A percentile compares a stretch with the other conserved stretches of the same genome.
These are phyloP conservation scores for Bhutanitis thaidina DNA, from an alignment of 2,888 invertebrate genomes.

Conservation along the genomic window DNA sequence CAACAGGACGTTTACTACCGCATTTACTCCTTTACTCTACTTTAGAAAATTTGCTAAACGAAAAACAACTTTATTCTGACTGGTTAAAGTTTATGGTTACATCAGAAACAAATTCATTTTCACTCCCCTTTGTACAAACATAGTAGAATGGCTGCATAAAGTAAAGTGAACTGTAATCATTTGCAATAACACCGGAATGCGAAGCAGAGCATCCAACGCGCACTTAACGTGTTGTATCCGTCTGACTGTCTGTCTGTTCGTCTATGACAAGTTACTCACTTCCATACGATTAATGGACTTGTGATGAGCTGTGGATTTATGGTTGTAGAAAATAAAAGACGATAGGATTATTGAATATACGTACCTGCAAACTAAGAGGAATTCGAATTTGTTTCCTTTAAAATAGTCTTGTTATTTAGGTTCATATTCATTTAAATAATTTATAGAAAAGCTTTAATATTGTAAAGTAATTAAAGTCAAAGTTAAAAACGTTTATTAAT, in stretches of 20 bases:
- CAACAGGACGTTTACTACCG: slow-evolving; percentile 8
- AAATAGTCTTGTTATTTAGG: too few relatives aligned
- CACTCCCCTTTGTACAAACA: slow-evolving; percentile 12
- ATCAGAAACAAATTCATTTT: not conserved
- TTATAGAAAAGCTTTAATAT: too few relatives aligned
- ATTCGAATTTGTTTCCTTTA: too few relatives aligned
- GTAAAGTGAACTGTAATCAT: slow-evolving; percentile 10
- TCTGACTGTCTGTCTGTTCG: slow-evolving; percentile 53
- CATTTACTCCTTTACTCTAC: slow-evolving; percentile 4
- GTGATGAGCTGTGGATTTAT: slow-evolving; percentile 53
- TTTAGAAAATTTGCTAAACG: not conserved
- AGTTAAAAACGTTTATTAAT: too few relatives aligned
- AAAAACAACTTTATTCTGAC: not conserved
- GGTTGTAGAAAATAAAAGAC: slow-evolving; percentile 32
- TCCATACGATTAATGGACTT: slow-evolving; percentile 58
- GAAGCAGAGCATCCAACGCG: not conserved
- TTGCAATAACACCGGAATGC: not conserved
- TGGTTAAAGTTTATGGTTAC: not conserved
- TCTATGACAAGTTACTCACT: slow-evolving; percentile 60
- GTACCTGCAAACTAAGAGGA: not conserved
- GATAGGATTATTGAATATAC: not conserved
- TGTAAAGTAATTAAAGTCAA: too few relatives aligned
- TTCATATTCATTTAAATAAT: too few relatives aligned
- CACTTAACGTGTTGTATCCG: slow-evolving; percentile 34
- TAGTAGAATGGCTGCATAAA: not conserved